Evolutionary conservation across 1,140 invertebrate genomes (phyloP), one percentile per base, ranked within the genome.

Genomic region (Cyclina sinensis): DNA sequence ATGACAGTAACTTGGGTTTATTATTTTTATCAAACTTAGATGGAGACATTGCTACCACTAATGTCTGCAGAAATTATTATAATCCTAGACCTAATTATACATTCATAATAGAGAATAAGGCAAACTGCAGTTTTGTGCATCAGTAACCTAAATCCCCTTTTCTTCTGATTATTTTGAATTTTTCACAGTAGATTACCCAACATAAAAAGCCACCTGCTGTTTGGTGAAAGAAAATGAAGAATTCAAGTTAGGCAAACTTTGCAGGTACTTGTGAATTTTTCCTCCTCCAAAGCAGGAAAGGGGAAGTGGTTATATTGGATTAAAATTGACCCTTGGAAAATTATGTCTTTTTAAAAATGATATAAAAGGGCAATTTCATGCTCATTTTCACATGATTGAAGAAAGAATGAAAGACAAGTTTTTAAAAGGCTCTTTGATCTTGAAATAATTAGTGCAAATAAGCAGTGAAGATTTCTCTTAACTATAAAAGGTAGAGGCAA

Each of bases 221-320:
- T 27, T 62, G 57, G 5, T 27, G 24, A 62, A 62, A 5, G 4
- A 62, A 62, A 57, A 5, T 48, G 4, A 5, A 62, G 57, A 14
- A 43, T 14, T 43, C 43, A 14, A 43, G 14, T 43, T 7, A 43
- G 21, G 12, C 57, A 62, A 62, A 62, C 24, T 27, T 62, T 62
- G 57, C 57, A 62, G 24, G 18, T 27, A 62, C 57, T 62, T 62
- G n/a, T 62, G 57, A 62, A 62, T 27, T 62, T 62, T 27, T 62
- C 24, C 57, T 27, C 5, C 7, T 27, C n/a, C 24, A 62, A 62
- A 62, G 57, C 57, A 21, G 21, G 57, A 62, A 62, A 62, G 27
- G n/a, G 57, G 57, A 62, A 62, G 24, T 62, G n/a, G 9, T 14
- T 62, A 62, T 21, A 62, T 62, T 62, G 57, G 57, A 62, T 62